These are phyloP conservation scores for Apis florea DNA, from an alignment of 1,140 invertebrate genomes.

Conservation along the genomic window DNA sequence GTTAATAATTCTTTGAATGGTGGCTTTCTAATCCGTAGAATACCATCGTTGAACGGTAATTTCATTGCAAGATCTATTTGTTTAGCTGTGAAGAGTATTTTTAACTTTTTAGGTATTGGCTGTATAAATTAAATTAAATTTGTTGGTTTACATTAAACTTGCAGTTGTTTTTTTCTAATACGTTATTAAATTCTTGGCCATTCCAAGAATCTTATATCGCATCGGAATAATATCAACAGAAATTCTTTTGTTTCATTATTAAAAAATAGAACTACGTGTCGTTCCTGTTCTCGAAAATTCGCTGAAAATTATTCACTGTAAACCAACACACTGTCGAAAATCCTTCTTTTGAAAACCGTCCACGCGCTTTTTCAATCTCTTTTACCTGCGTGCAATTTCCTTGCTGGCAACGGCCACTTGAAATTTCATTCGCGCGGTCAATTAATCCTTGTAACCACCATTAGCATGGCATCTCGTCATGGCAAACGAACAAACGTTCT, in stretches of 20 bases:
- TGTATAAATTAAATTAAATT: no score
- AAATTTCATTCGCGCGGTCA: slow-evolving; percentile 17
- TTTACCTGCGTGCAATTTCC: slow-evolving; percentile 9
- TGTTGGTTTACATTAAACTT: no score
- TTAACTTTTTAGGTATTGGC: no score
- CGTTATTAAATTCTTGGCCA: no score
- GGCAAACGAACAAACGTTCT: slow-evolving; percentile 12
- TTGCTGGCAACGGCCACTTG: not conserved
- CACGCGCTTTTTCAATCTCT: not conserved
- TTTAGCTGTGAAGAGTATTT: no score
- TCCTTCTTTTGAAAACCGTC: no score
- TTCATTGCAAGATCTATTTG: not conserved
- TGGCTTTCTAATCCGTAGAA: not conserved
- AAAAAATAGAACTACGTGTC: no score
- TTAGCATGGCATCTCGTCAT: not conserved
- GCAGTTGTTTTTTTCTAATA: no score
- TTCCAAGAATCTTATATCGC: no score
- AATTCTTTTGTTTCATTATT: no score
- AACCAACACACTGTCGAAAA: not conserved
- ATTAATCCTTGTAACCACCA: slow-evolving; percentile 25
- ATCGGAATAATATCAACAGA: no score
- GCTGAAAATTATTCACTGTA: not conserved
- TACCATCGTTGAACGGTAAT: not conserved
- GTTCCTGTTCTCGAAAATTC: no score
- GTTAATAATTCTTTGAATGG: not conserved